These are phyloP conservation scores for Drosophila hamatofila DNA, from an alignment of 2,888 invertebrate genomes.

Conservation along the genomic window DNA sequence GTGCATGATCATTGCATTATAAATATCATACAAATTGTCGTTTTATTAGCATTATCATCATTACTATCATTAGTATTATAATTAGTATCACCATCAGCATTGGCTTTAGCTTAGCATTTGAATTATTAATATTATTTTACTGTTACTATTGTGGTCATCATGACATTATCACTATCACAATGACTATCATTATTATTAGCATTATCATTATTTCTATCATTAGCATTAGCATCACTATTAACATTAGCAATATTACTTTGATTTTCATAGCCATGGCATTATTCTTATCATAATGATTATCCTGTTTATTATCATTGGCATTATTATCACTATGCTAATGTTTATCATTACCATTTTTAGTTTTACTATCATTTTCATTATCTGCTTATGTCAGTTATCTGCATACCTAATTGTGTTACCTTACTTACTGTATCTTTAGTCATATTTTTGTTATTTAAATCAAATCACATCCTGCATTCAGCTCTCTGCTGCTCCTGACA, in stretches of 20 bases:
- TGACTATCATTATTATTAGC: too few relatives aligned
- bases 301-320: background rate
- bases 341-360: background rate
- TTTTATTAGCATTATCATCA: background rate
- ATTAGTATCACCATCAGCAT: too few relatives aligned
- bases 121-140: too few relatives aligned
- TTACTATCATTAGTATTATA: background rate
- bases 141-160: too few relatives aligned
- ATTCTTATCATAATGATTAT: background rate
- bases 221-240: background rate
- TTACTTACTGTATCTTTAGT: too few relatives aligned
- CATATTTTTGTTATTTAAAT: background rate
- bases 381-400: too few relatives aligned
- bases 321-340: background rate
- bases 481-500: conserved; percentile 1
- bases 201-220: too few relatives aligned
- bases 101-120: background rate
- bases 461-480: background rate
- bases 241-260: background rate
- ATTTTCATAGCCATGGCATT: background rate
- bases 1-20: too few relatives aligned
- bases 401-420: too few relatives aligned
- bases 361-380: background rate
- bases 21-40: too few relatives aligned
- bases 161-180: too few relatives aligned